These are phyloP conservation scores for Leptinotarsa rubiginosa DNA, from an alignment of 2,888 invertebrate species.

Conservation along the genomic window DNA sequence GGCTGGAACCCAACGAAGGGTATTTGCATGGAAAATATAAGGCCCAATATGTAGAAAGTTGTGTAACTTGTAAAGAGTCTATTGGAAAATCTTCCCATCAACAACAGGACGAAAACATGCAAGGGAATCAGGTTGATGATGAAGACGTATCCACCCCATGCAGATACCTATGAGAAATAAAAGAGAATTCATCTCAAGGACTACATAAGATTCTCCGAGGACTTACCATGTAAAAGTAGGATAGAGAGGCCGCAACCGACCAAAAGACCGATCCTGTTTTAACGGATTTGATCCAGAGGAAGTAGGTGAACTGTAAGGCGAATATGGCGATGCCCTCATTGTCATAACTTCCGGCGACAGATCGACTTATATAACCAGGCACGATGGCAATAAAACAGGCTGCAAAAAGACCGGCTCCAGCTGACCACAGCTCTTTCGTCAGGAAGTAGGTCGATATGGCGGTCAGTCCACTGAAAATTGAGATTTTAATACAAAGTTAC, in stretches of 20 bases:
- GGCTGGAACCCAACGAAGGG: conserved; percentile 98
- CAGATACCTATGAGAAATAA: conserved; percentile 80
- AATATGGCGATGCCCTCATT: conserved; percentile 99
- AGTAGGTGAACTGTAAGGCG: conserved; percentile 98
- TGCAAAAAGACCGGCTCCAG: conserved; percentile 96
- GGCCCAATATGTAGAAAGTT: conserved; percentile 95
- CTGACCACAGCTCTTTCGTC: conserved; percentile 97
- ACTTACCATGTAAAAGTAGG: conserved; percentile 98
- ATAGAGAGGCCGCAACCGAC: conserved; percentile 92
- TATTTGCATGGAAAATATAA: conserved; percentile 97
- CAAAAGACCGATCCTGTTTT: conserved; percentile 98
- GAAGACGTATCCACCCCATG: conserved; percentile 99
- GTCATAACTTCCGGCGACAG: conserved; percentile 99
- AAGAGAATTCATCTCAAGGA: no score
- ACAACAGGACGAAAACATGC: conserved; percentile 92
- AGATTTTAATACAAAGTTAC: no score
- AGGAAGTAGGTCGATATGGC: conserved; percentile 97
- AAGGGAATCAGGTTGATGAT: conserved; percentile 99
- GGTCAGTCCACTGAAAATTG: conserved; percentile 87
- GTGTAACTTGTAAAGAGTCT: conserved; percentile 95
- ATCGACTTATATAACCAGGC: conserved; percentile 98
- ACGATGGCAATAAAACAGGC: conserved; percentile 99
- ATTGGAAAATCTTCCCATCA: conserved; percentile 96
- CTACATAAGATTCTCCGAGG: no score
- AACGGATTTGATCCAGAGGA: conserved; percentile 96